A percentile compares a stretch with the other conserved stretches of the same genome.
phyloP scores from a whole-genome alignment of 1,140 invertebrate genomes.

The Goniozus legneri region DNA sequence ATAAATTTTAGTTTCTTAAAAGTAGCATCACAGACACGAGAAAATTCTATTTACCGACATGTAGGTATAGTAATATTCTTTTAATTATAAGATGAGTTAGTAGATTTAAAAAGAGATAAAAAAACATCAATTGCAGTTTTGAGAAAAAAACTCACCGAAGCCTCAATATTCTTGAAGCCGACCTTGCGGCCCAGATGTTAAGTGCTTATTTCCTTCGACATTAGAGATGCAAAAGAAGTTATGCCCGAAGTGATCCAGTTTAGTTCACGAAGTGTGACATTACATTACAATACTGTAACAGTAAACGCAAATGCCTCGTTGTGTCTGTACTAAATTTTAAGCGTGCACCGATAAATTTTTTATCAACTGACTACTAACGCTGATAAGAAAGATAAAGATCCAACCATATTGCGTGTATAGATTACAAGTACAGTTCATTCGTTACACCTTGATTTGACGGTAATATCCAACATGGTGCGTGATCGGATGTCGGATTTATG shows the following conservation, averaged over 20 bases:
- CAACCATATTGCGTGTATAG: too few relatives aligned
- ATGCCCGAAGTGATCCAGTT: slow-evolving; percentile 16
- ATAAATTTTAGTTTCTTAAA: too few relatives aligned
- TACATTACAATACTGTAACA: too few relatives aligned
- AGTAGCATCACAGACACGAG: too few relatives aligned
- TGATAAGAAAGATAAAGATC: slow-evolving; percentile 45
- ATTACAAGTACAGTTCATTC: slow-evolving; percentile 26
- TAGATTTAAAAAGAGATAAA: too few relatives aligned
- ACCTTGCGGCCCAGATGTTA: slow-evolving; percentile 36
- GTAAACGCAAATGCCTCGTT: neutral
- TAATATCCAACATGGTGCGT: slow-evolving; percentile 41
- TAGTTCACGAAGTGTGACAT: neutral
- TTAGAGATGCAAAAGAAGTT: slow-evolving; percentile 43
- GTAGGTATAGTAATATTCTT: too few relatives aligned
- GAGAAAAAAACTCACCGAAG: too few relatives aligned
- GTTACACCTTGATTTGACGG: slow-evolving; percentile 21
- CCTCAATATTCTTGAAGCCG: slow-evolving; percentile 16
- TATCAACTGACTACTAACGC: slow-evolving; percentile 40
- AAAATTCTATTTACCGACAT: too few relatives aligned
- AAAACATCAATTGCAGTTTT: too few relatives aligned
- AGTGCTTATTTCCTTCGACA: slow-evolving; percentile 45
- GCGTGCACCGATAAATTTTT: slow-evolving; percentile 20
- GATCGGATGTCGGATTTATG: slow-evolving; percentile 47
- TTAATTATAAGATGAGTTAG: too few relatives aligned
- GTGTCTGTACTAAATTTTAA: neutral